Base-by-base conservation (phyloP, 1,140 invertebrate genomes). In the Galleria mellonella region DNA sequence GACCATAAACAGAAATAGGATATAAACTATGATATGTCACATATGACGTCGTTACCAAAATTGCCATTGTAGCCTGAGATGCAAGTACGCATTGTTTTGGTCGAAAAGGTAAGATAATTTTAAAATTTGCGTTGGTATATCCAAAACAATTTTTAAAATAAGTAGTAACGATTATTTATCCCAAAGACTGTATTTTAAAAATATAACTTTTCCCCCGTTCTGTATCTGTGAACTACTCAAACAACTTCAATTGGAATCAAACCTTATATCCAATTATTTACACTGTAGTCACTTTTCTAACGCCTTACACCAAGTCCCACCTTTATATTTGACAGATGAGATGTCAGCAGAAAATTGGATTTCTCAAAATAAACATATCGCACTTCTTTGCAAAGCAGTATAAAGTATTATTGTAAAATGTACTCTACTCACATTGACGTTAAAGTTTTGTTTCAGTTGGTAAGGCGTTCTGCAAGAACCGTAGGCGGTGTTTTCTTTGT, bases 311-410 rank as follows among this genome's bases (percentile, higher is more conserved):
- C 17, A 23, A 23, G 17, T 6, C 17, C 17, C 17, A 23, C 53
- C 56, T 57, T 69, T 55, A 59, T 52, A 57, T 70, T 67, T 77
- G 68, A 72, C 68, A 72, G 68, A 68, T 65, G 56, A 62, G 54
- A 61, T 65, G 68, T 72, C 68, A 65, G 68, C 37, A 54, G 54
- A 56, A 68, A 72, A 72, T 72, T 68, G 64, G 62, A 72, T 68
- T 62, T 67, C 43, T 59, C 58, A 68, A 72, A 55, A 68, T 72
- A 72, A 72, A 72, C 61, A 67, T 51, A 56, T 51, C 53, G 35
- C 43, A 60, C 41, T 61, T 62, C 54, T 48, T 54, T 45, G 32
- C 12, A 47, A 10, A 47, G 32, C 43, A 47, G 0, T 38, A n/a
- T 1, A 15, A 28, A 10, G 11, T 13, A 28, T n/a, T 30, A 35